Evolutionary conservation across 2,113 vertebrate species (phyloP), one percentile per base, ranked within the genome.

Genomic region (Dicrurus megarhynchus): DNA sequence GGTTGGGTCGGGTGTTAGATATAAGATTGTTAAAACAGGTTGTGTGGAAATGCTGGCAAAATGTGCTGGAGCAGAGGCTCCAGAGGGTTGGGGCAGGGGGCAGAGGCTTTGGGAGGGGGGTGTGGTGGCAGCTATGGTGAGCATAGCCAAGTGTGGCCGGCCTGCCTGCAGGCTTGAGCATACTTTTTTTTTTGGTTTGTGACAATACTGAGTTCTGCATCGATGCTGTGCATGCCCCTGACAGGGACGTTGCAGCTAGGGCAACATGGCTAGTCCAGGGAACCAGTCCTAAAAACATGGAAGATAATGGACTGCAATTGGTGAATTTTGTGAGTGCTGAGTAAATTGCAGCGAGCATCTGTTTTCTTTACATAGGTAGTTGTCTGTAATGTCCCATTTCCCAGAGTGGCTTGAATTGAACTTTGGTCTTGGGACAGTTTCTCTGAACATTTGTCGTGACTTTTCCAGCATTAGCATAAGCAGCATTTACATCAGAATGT

Each of bases 381-480:
- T 47, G 27, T 76, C 50, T 79, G 23, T 46, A 65, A 56, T 0
- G 0, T 49, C 41, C 20, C 4, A 9, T 77, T 81, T 88, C 14
- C 44, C 37, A 28, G 27, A 67, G 19, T 26, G 39, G 30, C 35
- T 92, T 60, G 67, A 68, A 63, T 12, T 77, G 85, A 84, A 68
- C 63, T 77, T 84, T 61, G 60, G 33, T 78, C 56, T 84, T 71
- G 53, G 75, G 76, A 49, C 28, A 63, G 19, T 56, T 86, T 86
- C 78, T 71, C 53, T 16, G 30, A 87, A 52, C 8, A 32, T 33
- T 69, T 78, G 7, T 78, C 4, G 0, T 94, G 79, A 90, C 83
- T 74, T 93, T 94, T 77, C 50, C 42, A 50, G 10, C 28, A 52
- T 70, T 91, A 77, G 22, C 74, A 24, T 86, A 52, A 85, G 44